phyloP scores from a whole-genome alignment of 2,797 vertebrate species.

The Pogonophryne albipinna region DNA sequence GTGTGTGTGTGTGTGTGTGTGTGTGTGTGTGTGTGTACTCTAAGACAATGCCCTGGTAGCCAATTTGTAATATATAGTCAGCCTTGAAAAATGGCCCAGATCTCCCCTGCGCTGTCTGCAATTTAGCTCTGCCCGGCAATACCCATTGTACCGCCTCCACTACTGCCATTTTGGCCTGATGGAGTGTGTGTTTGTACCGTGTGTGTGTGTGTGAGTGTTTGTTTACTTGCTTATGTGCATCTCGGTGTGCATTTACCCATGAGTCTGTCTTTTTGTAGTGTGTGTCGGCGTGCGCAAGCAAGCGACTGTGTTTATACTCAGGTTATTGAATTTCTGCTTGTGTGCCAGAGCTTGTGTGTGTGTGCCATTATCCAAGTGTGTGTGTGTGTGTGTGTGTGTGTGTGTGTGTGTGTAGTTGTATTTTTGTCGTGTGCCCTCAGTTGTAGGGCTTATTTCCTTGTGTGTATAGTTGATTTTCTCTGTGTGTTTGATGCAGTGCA shows the following conservation, averaged over 20 bases:
- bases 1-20: slow-evolving; percentile 31
- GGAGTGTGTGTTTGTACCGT: slow-evolving; percentile 67
- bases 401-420: slow-evolving; percentile 11
- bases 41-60: slow-evolving; percentile 80
- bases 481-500: slow-evolving; percentile 36
- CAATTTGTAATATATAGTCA: slow-evolving; percentile 84
- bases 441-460: slow-evolving; percentile 25
- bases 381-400: slow-evolving; percentile 27
- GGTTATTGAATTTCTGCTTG: slow-evolving; percentile 70
- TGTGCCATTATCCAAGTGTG: background rate
- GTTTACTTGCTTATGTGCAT: slow-evolving; percentile 67
- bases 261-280: slow-evolving; percentile 45
- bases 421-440: background rate
- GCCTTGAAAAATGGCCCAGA: slow-evolving; percentile 86
- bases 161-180: slow-evolving; percentile 67
- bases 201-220: slow-evolving; percentile 49
- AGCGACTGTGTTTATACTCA: slow-evolving; percentile 55
- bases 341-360: slow-evolving; percentile 26
- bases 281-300: slow-evolving; percentile 3
- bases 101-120: slow-evolving; percentile 81
- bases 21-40: slow-evolving; percentile 52
- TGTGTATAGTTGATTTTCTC: slow-evolving; percentile 1
- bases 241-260: slow-evolving; percentile 59
- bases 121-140: slow-evolving; percentile 82
- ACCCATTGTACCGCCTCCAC: slow-evolving; percentile 73